phyloP scores from a whole-genome alignment of 2,113 vertebrate species.

The Hydropotes inermis region DNA sequence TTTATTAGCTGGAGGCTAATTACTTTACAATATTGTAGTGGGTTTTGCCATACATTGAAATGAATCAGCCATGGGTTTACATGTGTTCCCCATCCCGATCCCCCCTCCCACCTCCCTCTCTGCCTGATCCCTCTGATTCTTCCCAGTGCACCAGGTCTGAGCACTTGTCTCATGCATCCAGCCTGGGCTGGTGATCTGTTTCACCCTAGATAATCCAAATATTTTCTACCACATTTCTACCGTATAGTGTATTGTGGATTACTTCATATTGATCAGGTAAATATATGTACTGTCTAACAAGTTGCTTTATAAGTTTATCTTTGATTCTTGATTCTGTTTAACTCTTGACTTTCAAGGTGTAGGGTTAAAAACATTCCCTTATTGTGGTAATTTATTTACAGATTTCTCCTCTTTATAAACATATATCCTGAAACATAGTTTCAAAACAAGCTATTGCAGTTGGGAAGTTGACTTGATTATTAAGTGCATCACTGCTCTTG shows the following conservation, averaged over 20 bases:
- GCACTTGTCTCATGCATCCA: too few species aligned
- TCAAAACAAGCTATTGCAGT: not conserved
- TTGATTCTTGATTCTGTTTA: slow-evolving; percentile 40
- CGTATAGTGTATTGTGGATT: slow-evolving; percentile 99
- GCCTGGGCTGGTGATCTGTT: too few species aligned
- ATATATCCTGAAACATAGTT: slow-evolving; percentile 19
- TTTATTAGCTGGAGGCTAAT: too few species aligned
- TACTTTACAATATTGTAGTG: too few species aligned
- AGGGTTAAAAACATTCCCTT: slow-evolving; percentile 3
- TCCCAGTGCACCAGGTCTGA: too few species aligned
- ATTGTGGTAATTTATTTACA: slow-evolving; percentile 5
- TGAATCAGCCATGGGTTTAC: too few species aligned
- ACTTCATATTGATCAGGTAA: slow-evolving; percentile 96
- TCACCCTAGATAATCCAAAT: slow-evolving; percentile 81
- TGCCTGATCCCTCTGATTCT: too few species aligned
- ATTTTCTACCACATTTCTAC: slow-evolving; percentile 98
- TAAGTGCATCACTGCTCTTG: not conserved
- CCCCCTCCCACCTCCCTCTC: too few species aligned
- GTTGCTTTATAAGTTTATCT: not conserved
- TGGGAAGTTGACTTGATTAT: not conserved
- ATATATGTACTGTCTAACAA: slow-evolving; percentile 3
- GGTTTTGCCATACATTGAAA: too few species aligned
- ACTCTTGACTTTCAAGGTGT: slow-evolving; percentile 13
- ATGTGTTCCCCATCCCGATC: too few species aligned
- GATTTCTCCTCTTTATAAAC: not conserved